Percentiles rank a stretch among this genome's conserved stretches.
Evolutionary conservation across 1,140 invertebrate species (phyloP).

Genomic region (Dermatophagoides farinae): DNA sequence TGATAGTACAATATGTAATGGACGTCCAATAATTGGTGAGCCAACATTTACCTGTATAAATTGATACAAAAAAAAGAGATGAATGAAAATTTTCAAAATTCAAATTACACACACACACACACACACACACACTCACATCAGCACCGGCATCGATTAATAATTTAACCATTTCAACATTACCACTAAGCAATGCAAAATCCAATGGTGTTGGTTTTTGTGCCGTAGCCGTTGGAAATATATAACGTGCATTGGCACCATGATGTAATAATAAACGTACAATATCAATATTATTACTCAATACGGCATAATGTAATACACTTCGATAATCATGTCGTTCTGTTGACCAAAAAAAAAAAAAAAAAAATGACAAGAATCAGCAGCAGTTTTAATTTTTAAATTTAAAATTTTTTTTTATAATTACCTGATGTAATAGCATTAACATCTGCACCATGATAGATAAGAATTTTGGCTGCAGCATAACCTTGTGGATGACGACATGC

Average conservation of each 20-base stretch:
- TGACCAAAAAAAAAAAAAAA: neutral
- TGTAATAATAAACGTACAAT: slow-evolving; percentile 59
- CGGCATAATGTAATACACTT: slow-evolving; percentile 67
- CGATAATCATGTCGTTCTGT: slow-evolving; percentile 52
- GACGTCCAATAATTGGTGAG: slow-evolving; percentile 58
- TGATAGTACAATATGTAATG: slow-evolving; percentile 63
- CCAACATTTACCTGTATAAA: slow-evolving; percentile 39
- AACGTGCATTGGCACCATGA: slow-evolving; percentile 50
- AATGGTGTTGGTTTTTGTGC: slow-evolving; percentile 59
- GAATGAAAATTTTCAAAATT: too few relatives aligned
- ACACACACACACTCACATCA: slow-evolving; percentile 31
- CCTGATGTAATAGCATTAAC: slow-evolving; percentile 50
- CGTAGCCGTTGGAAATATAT: slow-evolving; percentile 32
- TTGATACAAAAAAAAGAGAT: neutral
- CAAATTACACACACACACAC: too few relatives aligned
- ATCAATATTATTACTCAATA: slow-evolving; percentile 50
- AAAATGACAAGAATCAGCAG: neutral
- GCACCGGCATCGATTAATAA: slow-evolving; percentile 38
- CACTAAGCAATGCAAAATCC: slow-evolving; percentile 56
- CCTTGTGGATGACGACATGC: slow-evolving; percentile 53
- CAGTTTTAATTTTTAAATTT: neutral
- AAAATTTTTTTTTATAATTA: neutral
- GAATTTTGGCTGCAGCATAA: slow-evolving; percentile 47
- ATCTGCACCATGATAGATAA: slow-evolving; percentile 55
- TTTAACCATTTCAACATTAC: slow-evolving; percentile 45